Base-by-base conservation (phyloP, 2,888 invertebrate species). In the Dendrolimus houi region DNA sequence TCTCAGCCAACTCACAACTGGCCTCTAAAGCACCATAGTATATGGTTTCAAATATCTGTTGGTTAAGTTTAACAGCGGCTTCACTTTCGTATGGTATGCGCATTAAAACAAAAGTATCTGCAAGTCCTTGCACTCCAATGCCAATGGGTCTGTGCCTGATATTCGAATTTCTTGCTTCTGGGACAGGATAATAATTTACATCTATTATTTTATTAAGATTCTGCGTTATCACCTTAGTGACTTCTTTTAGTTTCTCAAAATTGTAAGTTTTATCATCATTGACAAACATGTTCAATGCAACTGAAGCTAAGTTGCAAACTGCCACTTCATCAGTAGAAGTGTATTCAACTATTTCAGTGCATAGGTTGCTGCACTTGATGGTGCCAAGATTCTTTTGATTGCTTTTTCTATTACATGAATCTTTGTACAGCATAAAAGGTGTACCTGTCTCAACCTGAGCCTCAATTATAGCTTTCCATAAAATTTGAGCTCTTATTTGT, bases 381-480 rank as follows among this genome's bases (percentile, higher is more conserved):
- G 99, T 99, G 12, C 99, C 99, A 59, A 99, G 89, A 87, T 99
- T 99, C 82, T 99, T 96, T 74, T 99, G 99, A 83, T 99, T 99
- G 60, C 97, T 97, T 87, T 99, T 99, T 1, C 96, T 90, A 78
- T 99, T 99, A 77, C 99, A 99, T 6, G 98, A 94, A 87, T 99
- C 99, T 87, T 98, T 98, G 77, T 97, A 98, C 0, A 97, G 85
- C 97, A 99, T 99, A 81, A 98, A 99, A 0, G 99, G 99, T 7
- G 97, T 98, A 12, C 99, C 99, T 1, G 99, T 99, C 92, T 99
- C 99, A 3, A 98, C 96, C 87, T 99, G 98, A 0, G 98, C 94
- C 76, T 97, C 96, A 62, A 98, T 94, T 62, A 99, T 97, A 53
- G 98, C 97, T 74, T 95, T 95, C 99, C 99, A 99, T 53, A 99